Conservation (phyloP, 2,113 vertebrate species). For the Laticauda colubrina region DNA sequence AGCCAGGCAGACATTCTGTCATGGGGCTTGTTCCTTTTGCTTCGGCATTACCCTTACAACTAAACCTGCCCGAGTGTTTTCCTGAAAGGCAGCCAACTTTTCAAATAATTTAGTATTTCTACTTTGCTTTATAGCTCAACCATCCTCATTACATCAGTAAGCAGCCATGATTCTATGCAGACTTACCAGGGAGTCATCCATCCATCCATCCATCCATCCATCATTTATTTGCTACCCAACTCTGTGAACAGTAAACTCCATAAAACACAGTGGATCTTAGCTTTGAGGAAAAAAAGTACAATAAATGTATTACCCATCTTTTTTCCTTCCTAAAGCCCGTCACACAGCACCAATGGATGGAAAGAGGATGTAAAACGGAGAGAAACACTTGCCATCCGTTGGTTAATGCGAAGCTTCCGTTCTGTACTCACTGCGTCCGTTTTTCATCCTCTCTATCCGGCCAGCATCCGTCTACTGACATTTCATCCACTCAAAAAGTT, state of each 20-base stretch:
- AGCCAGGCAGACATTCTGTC: constrained; percentile 62
- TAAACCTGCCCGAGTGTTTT: constrained; percentile 44
- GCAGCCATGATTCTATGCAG: background rate
- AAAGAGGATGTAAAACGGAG: too few relatives aligned
- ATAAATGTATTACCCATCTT: background rate
- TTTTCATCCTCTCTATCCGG: too few relatives aligned
- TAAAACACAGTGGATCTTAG: background rate
- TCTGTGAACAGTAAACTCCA: background rate
- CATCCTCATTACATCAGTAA: background rate
- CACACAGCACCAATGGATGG: too few relatives aligned
- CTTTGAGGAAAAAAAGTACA: background rate
- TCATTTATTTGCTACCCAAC: background rate
- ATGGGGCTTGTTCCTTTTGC: constrained; percentile 54
- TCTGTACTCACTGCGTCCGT: too few relatives aligned
- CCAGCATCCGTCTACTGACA: too few relatives aligned
- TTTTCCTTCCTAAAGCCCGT: background rate
- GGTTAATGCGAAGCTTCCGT: too few relatives aligned
- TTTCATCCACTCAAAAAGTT: too few relatives aligned
- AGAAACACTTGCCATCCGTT: too few relatives aligned
- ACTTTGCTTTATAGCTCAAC: background rate
- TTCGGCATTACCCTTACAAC: constrained; percentile 18
- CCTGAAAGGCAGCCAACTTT: constrained; percentile 35
- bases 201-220: background rate
- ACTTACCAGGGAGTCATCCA: background rate
- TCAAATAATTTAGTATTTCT: constrained; percentile 25